Percentiles rank a stretch among this genome's conserved stretches.
These are phyloP conservation scores for Eudasyphora cyanicolor DNA, from an alignment of 2,888 invertebrate species.

Conservation along the genomic window DNA sequence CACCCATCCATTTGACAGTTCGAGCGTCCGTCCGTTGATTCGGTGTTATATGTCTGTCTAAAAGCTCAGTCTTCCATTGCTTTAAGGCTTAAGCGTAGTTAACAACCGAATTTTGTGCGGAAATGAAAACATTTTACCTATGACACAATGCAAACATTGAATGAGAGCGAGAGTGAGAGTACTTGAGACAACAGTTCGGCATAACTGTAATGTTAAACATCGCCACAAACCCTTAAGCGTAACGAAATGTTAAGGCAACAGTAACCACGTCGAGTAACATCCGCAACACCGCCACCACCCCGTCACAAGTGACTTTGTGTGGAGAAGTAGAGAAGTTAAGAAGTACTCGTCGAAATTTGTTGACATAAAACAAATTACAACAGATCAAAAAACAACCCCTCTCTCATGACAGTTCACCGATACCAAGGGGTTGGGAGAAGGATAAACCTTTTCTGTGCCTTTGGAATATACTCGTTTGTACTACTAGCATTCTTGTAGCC, in stretches of 20 bases:
- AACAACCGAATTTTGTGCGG: constrained; percentile 13
- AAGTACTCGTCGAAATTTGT: constrained; percentile 50
- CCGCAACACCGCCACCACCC: not conserved
- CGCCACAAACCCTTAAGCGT: constrained; percentile 15
- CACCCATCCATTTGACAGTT: not conserved
- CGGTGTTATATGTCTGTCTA: constrained; percentile 2
- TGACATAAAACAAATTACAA: constrained; percentile 66
- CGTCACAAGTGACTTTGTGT: constrained; percentile 12
- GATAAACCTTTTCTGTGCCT: not conserved
- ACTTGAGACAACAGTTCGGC: constrained; percentile 1
- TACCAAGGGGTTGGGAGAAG: not conserved
- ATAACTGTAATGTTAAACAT: constrained; percentile 1
- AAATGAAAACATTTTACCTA: constrained; percentile 24
- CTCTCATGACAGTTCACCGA: not conserved
- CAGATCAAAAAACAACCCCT: constrained; percentile 32
- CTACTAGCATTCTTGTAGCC: not conserved
- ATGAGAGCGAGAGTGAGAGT: too few relatives aligned
- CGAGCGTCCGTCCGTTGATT: not conserved
- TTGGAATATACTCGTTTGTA: not conserved
- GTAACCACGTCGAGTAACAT: not conserved
- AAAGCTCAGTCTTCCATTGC: constrained; percentile 7
- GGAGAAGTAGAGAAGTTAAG: constrained; percentile 12
- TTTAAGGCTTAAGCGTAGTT: constrained; percentile 30
- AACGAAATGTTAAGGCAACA: constrained; percentile 12
- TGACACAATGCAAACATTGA: constrained; percentile 31